Evolutionary conservation across 2,113 vertebrate genomes (phyloP).

Genomic region (Trematomus loennbergii): DNA sequence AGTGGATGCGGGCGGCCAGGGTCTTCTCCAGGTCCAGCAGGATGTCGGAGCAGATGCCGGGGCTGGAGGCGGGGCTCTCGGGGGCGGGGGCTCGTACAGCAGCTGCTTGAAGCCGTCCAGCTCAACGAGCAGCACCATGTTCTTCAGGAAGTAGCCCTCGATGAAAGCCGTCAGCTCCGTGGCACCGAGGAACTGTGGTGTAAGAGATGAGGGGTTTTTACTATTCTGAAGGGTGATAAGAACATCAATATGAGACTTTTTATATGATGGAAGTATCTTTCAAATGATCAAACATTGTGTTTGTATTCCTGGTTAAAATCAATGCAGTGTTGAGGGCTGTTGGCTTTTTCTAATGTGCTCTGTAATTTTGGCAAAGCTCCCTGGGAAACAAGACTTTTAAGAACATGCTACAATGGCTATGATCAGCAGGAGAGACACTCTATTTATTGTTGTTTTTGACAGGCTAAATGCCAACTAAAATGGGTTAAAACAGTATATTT

Average conservation of each 20-base stretch:
- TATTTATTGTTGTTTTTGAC: too few relatives aligned
- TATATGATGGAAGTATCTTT: too few relatives aligned
- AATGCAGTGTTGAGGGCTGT: too few relatives aligned
- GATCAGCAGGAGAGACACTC: too few relatives aligned
- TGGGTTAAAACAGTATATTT: too few relatives aligned
- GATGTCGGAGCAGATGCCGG: slow-evolving; percentile 84
- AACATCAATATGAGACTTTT: neutral
- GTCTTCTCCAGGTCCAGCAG: slow-evolving; percentile 96
- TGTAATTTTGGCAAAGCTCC: too few relatives aligned
- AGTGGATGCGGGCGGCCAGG: slow-evolving; percentile 94
- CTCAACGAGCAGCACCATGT: slow-evolving; percentile 86
- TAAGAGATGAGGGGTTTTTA: neutral
- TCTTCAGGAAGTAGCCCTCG: slow-evolving; percentile 88
- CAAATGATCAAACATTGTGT: too few relatives aligned
- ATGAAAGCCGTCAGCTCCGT: slow-evolving; percentile 84
- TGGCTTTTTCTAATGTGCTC: too few relatives aligned
- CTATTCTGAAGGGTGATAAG: neutral
- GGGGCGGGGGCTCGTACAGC: slow-evolving; percentile 89
- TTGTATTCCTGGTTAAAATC: too few relatives aligned
- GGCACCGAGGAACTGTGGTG: slow-evolving; percentile 80
- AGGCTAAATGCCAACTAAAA: too few relatives aligned
- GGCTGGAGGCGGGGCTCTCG: slow-evolving; percentile 84
- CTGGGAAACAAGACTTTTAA: too few relatives aligned
- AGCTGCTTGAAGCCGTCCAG: slow-evolving; percentile 96
- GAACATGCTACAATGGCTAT: too few relatives aligned